Evolutionary conservation across 2,888 invertebrate genomes (phyloP).

Genomic region (Andrena hattorfiana): DNA sequence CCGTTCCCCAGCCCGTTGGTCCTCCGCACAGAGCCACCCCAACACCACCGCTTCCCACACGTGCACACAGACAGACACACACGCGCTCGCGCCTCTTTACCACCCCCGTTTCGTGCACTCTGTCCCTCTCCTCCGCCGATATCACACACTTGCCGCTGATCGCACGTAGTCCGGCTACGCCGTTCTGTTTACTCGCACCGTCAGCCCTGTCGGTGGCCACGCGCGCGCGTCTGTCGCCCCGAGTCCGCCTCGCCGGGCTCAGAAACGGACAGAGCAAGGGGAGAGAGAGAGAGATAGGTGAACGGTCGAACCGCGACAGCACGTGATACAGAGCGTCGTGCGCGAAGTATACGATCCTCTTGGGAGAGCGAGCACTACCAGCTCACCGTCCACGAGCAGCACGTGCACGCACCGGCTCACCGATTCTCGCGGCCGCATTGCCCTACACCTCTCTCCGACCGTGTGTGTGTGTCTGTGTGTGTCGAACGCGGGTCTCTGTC

Average conservation of each 20-base stretch:
- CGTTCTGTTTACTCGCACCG: slow-evolving; percentile 33
- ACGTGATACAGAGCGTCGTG: slow-evolving; percentile 10
- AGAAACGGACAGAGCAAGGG: not conserved
- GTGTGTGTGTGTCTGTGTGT: slow-evolving; percentile 69
- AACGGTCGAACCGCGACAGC: not conserved
- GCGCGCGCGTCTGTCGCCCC: slow-evolving; percentile 47
- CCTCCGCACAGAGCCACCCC: slow-evolving; percentile 17
- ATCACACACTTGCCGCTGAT: not conserved
- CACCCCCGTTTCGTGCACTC: slow-evolving; percentile 48
- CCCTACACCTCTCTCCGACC: slow-evolving; percentile 43
- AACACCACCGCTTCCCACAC: slow-evolving; percentile 14
- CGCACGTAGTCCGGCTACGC: slow-evolving; percentile 24
- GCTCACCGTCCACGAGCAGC: slow-evolving; percentile 3
- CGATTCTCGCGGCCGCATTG: slow-evolving; percentile 12
- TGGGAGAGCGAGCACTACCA: slow-evolving; percentile 3
- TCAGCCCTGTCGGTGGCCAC: slow-evolving; percentile 29
- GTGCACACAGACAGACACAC: slow-evolving; percentile 13
- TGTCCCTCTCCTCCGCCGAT: slow-evolving; percentile 39
- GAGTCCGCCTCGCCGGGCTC: not conserved
- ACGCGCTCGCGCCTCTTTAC: slow-evolving; percentile 44
- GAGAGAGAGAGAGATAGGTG: not conserved
- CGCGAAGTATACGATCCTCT: not conserved
- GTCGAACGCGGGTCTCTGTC: slow-evolving; percentile 56
- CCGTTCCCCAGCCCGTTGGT: slow-evolving; percentile 32
- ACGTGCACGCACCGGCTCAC: slow-evolving; percentile 28